These are phyloP conservation scores for Melipona beecheii DNA, from an alignment of 2,888 invertebrate genomes.

Conservation along the genomic window DNA sequence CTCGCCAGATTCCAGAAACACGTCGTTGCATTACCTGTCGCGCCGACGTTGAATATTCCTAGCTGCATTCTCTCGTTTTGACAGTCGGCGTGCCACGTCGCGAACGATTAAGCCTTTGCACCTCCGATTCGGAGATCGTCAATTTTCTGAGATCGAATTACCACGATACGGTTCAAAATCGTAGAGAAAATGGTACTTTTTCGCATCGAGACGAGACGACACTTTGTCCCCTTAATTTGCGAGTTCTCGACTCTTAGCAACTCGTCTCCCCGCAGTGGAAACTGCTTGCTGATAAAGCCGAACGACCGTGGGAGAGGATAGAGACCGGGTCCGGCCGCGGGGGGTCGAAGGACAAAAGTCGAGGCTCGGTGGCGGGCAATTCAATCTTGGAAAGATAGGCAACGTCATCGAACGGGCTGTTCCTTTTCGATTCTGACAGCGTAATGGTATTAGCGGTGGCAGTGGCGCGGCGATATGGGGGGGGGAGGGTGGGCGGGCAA, in stretches of 20 bases:
- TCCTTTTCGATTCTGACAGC: slow-evolving; percentile 45
- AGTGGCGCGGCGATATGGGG: neutral
- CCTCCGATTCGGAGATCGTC: too few relatives aligned
- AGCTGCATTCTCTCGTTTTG: slow-evolving; percentile 1
- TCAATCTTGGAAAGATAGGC: slow-evolving; percentile 51
- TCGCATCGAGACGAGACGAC: neutral
- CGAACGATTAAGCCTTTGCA: neutral
- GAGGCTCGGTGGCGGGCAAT: slow-evolving; percentile 17
- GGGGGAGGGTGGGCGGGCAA: neutral
- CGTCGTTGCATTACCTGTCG: slow-evolving; percentile 54
- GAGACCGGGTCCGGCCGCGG: neutral
- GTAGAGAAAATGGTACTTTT: neutral
- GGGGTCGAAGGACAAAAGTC: slow-evolving; percentile 5
- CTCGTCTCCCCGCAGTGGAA: neutral
- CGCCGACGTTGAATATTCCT: too few relatives aligned
- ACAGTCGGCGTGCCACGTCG: slow-evolving; percentile 24
- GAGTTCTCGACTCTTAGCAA: neutral
- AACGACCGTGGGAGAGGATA: neutral
- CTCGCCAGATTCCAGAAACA: slow-evolving; percentile 50
- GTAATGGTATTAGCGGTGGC: slow-evolving; percentile 54
- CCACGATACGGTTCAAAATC: neutral
- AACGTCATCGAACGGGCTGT: slow-evolving; percentile 51
- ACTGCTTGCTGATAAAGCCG: slow-evolving; percentile 20
- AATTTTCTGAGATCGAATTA: neutral
- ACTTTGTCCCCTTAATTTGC: neutral